phyloP scores from a whole-genome alignment of 2,113 vertebrate genomes.

The Astur gentilis region DNA sequence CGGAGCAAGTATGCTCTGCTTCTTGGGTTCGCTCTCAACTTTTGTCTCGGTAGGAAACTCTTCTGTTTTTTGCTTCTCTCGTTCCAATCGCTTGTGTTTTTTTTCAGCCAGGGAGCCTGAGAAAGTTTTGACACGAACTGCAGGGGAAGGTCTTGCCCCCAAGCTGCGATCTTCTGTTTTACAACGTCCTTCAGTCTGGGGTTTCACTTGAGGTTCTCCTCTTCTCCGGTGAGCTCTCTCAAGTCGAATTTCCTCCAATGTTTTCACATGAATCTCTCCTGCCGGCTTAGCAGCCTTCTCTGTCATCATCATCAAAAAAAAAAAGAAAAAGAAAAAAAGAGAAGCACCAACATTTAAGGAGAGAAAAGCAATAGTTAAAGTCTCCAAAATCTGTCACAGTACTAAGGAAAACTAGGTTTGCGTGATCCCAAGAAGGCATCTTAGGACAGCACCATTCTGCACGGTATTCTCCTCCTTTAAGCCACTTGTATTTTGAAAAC shows the following conservation, averaged over 20 bases:
- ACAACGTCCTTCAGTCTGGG: neutral
- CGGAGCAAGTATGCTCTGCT: too few species aligned
- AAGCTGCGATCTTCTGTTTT: conserved; percentile 31
- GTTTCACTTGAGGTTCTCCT: conserved; percentile 48
- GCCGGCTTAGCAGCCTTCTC: conserved; percentile 63
- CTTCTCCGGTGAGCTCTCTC: conserved; percentile 81
- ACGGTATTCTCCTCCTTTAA: neutral
- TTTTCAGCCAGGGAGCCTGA: conserved; percentile 79
- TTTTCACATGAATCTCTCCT: conserved; percentile 86
- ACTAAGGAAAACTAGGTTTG: neutral
- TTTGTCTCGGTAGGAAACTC: conserved; percentile 4
- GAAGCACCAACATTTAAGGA: neutral
- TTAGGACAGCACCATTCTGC: neutral
- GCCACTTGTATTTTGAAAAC: too few species aligned
- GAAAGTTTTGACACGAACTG: conserved; percentile 69
- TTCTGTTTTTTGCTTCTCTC: conserved; percentile 63
- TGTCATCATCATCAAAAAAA: neutral
- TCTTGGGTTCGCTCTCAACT: too few species aligned
- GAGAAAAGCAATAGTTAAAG: neutral
- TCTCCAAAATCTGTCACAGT: neutral
- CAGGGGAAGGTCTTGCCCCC: conserved; percentile 19
- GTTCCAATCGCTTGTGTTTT: conserved; percentile 71
- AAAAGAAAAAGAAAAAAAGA: neutral
- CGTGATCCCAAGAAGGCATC: neutral
- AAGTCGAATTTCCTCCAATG: conserved; percentile 88